Conservation (phyloP, 1,140 invertebrate genomes). For the Euura lappo region DNA sequence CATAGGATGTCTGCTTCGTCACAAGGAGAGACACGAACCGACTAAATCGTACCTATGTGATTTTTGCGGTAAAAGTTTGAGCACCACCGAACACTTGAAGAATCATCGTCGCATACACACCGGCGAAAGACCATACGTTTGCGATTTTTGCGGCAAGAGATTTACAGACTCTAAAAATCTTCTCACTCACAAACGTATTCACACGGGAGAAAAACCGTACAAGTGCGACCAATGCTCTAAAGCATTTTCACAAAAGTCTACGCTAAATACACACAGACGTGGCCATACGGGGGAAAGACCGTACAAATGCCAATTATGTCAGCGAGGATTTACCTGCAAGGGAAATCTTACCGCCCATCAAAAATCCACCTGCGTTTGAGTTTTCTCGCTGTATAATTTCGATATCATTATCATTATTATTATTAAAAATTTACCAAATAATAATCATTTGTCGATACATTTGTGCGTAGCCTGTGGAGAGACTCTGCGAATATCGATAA, state of each 20-base stretch:
- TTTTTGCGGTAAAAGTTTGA: conserved; percentile 67
- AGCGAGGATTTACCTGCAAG: conserved; percentile 59
- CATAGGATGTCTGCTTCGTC: conserved; percentile 61
- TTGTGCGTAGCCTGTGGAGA: conserved; percentile 22
- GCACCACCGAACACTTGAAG: conserved; percentile 53
- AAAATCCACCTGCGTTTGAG: conserved; percentile 56
- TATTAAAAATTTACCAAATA: not conserved
- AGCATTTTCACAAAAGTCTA: conserved; percentile 59
- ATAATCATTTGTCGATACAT: conserved; percentile 9
- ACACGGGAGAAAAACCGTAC: conserved; percentile 64
- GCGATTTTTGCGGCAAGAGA: conserved; percentile 58
- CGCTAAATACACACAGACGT: conserved; percentile 59
- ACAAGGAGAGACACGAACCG: conserved; percentile 68
- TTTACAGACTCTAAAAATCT: conserved; percentile 62
- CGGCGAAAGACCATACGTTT: conserved; percentile 62
- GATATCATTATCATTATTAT: not conserved
- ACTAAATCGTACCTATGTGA: conserved; percentile 70
- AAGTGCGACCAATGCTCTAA: conserved; percentile 61
- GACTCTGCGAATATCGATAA: too few relatives aligned
- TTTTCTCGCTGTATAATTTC: not conserved
- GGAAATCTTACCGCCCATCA: conserved; percentile 60
- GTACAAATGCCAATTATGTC: conserved; percentile 59
- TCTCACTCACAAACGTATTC: conserved; percentile 57
- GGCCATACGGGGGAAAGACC: conserved; percentile 65
- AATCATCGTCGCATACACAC: conserved; percentile 59